Evolutionary conservation across 2,888 invertebrate species (phyloP), one percentile per base, ranked within the genome.

Genomic region (Mesorhabditis spiculigera): DNA sequence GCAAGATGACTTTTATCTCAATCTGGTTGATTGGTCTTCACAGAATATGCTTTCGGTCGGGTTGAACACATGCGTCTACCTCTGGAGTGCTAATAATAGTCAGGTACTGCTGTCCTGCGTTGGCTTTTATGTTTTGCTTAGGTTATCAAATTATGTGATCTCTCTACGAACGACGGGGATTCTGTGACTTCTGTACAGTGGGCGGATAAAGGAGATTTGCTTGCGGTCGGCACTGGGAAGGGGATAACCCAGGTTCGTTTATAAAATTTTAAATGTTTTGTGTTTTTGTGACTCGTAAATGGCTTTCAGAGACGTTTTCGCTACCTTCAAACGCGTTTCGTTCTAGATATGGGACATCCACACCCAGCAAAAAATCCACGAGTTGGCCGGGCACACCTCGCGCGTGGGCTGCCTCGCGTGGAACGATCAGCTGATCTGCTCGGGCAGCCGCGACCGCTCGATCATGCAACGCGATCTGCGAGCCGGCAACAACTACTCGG

Each of bases 81-180:
- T 98, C 73, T 98, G 98, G 98, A 96, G 95, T 83, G 98, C 98
- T 8, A 95, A 94, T 86, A 98, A 96, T 74, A 95, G 95, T 87
- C 95, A 97, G 90, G 79, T 78, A 16, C 65, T 67, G 13, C n/a
- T 63, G 61, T 65, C 45, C 28, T 28, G 28, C 28, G 28, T 28
- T 28, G 28, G 28, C 28, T 28, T 28, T 28, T 28, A 28, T 28
- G 28, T 28, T 41, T 43, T 6, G 78, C 80, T 16, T 75, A 88
- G 88, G 89, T 96, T 76, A 95, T 95, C 43, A 90, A 95, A 85
- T 89, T 98, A 58, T 98, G 98, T 88, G 97, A 98, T 88, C 89
- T 98, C 72, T 92, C 93, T 5, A 90, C 91, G 61, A 95, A 95
- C 87, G 92, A 92, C 62, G 78, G 72, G 45, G 97, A 97, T 87